phyloP scores from a whole-genome alignment of 2,113 vertebrate genomes.

The Isichthys henryi region DNA sequence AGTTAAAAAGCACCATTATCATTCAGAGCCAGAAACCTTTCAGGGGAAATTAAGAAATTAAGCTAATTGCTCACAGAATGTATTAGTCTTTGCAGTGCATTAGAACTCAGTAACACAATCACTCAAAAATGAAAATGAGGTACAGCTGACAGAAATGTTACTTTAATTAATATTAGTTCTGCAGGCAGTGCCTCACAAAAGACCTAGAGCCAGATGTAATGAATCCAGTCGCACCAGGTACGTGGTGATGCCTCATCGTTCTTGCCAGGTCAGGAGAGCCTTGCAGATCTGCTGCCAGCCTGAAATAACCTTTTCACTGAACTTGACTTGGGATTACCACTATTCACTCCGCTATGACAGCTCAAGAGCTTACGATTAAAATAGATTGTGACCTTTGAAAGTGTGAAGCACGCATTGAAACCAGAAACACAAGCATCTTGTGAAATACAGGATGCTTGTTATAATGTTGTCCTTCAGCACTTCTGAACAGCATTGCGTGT shows the following conservation, averaged over 20 bases:
- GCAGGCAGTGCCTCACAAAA: not conserved
- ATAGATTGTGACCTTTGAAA: not conserved
- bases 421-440: not conserved
- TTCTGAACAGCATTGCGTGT: not conserved
- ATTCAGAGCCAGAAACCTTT: not conserved
- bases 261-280: not conserved
- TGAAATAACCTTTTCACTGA: not conserved
- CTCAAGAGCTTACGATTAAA: not conserved
- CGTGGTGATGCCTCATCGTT: not conserved
- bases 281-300: not conserved
- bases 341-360: not conserved
- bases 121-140: not conserved
- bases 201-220: not conserved
- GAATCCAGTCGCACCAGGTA: not conserved
- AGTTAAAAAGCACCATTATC: not conserved
- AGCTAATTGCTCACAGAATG: not conserved
- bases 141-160: not conserved
- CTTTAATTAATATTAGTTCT: not conserved
- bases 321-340: not conserved
- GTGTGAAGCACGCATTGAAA: not conserved
- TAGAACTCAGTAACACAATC: not conserved
- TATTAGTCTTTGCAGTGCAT: not conserved
- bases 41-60: not conserved
- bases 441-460: not conserved
- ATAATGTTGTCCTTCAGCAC: not conserved